A percentile compares a stretch with the other conserved stretches of the same genome.
Conservation (phyloP, 2,888 invertebrate genomes). For the Trachelus stipa region DNA sequence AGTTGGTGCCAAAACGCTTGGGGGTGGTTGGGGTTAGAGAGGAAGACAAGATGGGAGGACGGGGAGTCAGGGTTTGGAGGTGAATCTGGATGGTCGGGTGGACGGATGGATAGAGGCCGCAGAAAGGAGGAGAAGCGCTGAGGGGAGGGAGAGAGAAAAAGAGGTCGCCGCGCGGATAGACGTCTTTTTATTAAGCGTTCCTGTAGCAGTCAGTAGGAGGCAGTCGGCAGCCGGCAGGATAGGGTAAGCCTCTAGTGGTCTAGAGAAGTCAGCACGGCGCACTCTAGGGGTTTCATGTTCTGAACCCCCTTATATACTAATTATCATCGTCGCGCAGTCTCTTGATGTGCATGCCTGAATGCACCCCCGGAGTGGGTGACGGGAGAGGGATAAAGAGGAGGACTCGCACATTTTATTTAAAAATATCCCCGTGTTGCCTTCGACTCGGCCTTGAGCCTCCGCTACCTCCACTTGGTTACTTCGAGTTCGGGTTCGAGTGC, state of each 20-base stretch:
- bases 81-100: not conserved
- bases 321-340: conserved; percentile 62
- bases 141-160: not conserved
- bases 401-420: conserved; percentile 11
- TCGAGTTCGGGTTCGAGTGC: conserved; percentile 38
- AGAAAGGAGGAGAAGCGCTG: not conserved
- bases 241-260: conserved; percentile 55
- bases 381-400: conserved; percentile 21
- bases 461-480: conserved; percentile 49
- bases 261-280: conserved; percentile 60
- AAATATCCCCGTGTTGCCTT: conserved; percentile 1
- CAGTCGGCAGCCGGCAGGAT: conserved; percentile 39
- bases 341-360: conserved; percentile 60
- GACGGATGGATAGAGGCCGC: conserved; percentile 1
- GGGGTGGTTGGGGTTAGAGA: not conserved
- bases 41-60: not conserved
- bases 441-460: conserved; percentile 24
- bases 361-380: conserved; percentile 43
- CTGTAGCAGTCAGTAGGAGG: not conserved
- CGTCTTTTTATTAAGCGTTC: conserved; percentile 44
- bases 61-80: not conserved
- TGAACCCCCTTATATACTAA: conserved; percentile 60
- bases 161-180: conserved; percentile 6
- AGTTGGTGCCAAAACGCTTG: not conserved
- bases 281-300: conserved; percentile 57